A percentile compares a stretch with the other conserved stretches of the same genome.
These are phyloP conservation scores for Parnassius orleans DNA, from an alignment of 2,888 invertebrate genomes.

Conservation along the genomic window DNA sequence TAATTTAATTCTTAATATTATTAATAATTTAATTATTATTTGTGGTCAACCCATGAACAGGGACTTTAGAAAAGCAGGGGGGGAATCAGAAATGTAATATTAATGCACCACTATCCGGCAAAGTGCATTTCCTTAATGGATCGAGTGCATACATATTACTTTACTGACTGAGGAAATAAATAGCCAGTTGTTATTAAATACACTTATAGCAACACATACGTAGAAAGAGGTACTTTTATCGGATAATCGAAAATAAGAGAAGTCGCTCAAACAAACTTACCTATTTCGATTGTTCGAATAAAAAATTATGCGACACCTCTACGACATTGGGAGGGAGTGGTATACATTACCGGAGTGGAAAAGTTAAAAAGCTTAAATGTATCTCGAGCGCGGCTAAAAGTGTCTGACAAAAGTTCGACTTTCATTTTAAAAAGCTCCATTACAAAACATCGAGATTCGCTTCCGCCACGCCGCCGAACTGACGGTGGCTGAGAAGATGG, in stretches of 20 bases:
- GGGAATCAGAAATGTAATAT: slow-evolving; percentile 81
- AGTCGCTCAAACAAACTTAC: slow-evolving; percentile 63
- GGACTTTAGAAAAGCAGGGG: slow-evolving; percentile 16
- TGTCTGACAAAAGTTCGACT: slow-evolving; percentile 81
- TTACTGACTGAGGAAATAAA: background rate
- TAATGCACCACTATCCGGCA: slow-evolving; percentile 79
- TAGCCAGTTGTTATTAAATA: background rate
- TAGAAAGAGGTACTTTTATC: background rate
- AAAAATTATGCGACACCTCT: slow-evolving; percentile 63
- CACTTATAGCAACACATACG: background rate
- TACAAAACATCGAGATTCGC: slow-evolving; percentile 81
- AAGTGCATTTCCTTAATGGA: slow-evolving; percentile 79
- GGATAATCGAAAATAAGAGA: slow-evolving; percentile 29
- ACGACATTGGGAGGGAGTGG: slow-evolving; percentile 70
- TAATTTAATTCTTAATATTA: too few species aligned
- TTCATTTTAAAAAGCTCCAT: slow-evolving; percentile 82
- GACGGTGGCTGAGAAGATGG: slow-evolving; percentile 64
- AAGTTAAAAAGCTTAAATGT: slow-evolving; percentile 82
- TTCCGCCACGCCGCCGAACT: slow-evolving; percentile 66
- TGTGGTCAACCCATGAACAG: background rate
- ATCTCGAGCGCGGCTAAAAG: slow-evolving; percentile 80
- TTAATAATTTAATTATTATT: too few species aligned
- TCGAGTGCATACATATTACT: slow-evolving; percentile 62
- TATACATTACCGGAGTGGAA: slow-evolving; percentile 81
- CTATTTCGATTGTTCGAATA: slow-evolving; percentile 58